Conservation (phyloP, 2,888 invertebrate species). For the Epinotia demarniana region DNA sequence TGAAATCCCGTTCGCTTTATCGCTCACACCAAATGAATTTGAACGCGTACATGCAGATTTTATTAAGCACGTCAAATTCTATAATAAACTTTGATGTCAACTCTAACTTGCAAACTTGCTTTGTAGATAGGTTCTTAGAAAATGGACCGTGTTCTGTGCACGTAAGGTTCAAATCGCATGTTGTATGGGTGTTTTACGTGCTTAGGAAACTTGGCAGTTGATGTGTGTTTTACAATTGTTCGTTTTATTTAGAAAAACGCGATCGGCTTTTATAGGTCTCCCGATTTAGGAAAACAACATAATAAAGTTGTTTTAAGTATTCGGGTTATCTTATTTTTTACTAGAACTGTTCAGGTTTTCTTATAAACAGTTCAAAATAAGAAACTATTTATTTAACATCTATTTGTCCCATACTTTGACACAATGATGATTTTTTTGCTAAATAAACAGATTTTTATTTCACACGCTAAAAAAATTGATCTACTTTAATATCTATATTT, state of each 20-base stretch:
- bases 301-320: neutral
- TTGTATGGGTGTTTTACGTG: neutral
- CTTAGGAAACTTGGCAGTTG: conserved; percentile 1
- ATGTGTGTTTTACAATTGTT: conserved; percentile 30
- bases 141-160: neutral
- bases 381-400: too few species aligned
- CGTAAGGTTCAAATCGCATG: neutral
- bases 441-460: too few species aligned
- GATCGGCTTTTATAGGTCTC: conserved; percentile 3
- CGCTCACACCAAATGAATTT: conserved; percentile 18
- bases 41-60: conserved; percentile 20
- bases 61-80: conserved; percentile 33
- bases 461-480: too few species aligned
- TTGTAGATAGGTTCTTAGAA: neutral
- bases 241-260: conserved; percentile 1
- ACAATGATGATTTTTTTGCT: too few species aligned
- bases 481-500: too few species aligned
- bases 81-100: conserved; percentile 34
- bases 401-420: too few species aligned
- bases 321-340: neutral
- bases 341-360: too few species aligned
- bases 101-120: conserved; percentile 16
- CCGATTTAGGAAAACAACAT: conserved; percentile 4
- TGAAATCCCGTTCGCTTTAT: conserved; percentile 26
- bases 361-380: too few species aligned